Base-by-base conservation (phyloP, 2,113 vertebrate species). In the Mesembrinibis cayennensis region DNA sequence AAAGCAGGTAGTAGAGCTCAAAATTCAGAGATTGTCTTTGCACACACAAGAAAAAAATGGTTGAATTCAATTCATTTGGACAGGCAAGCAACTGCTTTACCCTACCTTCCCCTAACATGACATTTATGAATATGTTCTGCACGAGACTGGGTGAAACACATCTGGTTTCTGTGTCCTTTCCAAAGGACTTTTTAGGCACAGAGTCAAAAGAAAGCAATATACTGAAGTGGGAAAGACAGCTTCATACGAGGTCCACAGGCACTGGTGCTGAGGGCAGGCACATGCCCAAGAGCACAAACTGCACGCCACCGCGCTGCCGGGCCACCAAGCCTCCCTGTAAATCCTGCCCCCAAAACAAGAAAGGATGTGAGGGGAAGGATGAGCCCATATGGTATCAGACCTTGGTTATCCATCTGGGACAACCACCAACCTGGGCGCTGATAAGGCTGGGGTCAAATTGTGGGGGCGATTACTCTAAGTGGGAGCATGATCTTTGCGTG, bases 301-400 rank as follows among this genome's bases (percentile, higher is more conserved):
- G 20, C 61, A 22, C 47, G 23, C 8, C 34, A 22, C 34, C 3
- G 5, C 8, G 0, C 25, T 20, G 53, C 26, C 3, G 11, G 34
- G 55, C 19, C 59, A 49, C 34, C 49, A 15, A 26, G 11, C 5
- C 62, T 13, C 30, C 17, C 23, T 1, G 0, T 2, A 45, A 44
- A n/a, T 6, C 42, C 45, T 66, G 6, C 17, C 18, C 40, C 4
- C 6, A 2, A 19, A 25, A 10, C 11, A 0, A 42, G 71, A 61
- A 56, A 32, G 27, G 16, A 13, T 13, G 30, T 0, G 1, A 20
- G 5, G 4, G 50, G 20, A 65, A 45, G 34, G 62, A 22, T 9
- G 27, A 73, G 67, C 23, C 19, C 7, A 5, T 5, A 11, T 0
- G 2, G 25, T 14, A 36, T 25, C 47, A 87, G 42, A 87, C 21